Percentiles rank a stretch among this genome's conserved stretches.
Conservation (phyloP, 2,797 vertebrate genomes). For the Argya squamiceps region DNA sequence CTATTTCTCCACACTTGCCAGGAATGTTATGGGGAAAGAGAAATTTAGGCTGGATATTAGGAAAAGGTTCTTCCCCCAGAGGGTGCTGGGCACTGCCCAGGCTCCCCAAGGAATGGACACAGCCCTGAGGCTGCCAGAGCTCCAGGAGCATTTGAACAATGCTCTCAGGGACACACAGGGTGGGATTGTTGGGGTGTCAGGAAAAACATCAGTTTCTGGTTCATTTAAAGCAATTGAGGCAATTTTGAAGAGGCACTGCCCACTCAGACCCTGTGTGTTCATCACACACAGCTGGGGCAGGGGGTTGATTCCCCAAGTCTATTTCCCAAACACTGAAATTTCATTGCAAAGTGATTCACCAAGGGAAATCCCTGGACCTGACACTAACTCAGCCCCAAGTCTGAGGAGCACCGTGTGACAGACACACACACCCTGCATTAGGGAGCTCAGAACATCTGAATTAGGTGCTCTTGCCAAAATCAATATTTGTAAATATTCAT, state of each 20-base stretch:
- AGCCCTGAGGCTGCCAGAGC: rapidly evolving
- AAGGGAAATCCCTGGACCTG: background rate
- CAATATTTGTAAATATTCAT: slow-evolving; percentile 56
- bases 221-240: background rate
- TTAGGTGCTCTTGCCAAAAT: slow-evolving; percentile 43
- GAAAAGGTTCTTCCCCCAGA: background rate
- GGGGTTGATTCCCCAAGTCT: background rate
- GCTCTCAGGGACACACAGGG: background rate
- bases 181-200: background rate
- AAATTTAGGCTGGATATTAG: background rate
- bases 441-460: slow-evolving; percentile 5
- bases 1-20: background rate
- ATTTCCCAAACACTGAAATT: background rate
- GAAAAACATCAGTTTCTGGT: background rate
- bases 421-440: background rate
- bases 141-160: rapidly evolving
- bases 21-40: background rate
- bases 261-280: background rate
- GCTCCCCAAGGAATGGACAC: background rate
- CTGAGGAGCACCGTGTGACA: background rate
- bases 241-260: background rate
- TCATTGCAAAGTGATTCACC: background rate
- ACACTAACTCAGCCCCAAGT: background rate
- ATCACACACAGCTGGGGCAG: background rate
- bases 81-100: background rate